These are phyloP conservation scores for Nebria ingens DNA, from an alignment of 1,140 invertebrate genomes.

Conservation along the genomic window DNA sequence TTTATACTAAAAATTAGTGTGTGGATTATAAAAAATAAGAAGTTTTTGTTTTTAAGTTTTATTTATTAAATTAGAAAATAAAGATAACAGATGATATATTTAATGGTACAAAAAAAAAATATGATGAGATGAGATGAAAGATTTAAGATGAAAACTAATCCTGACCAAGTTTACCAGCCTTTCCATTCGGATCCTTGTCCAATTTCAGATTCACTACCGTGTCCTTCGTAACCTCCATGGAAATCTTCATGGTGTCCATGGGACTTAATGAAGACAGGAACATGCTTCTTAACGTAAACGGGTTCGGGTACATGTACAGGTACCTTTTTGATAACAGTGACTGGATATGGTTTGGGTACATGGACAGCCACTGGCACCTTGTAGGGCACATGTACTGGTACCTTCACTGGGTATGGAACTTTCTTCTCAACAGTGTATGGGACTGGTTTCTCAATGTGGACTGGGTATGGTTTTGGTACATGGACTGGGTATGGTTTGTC, in stretches of 20 bases:
- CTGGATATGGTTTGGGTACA: conserved; percentile 3
- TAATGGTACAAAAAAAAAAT: not conserved
- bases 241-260: conserved; percentile 19
- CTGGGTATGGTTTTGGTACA: conserved; percentile 13
- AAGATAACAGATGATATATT: not conserved
- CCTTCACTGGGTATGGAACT: not conserved
- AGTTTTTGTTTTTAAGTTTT: not conserved
- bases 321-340: not conserved
- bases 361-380: conserved; percentile 21
- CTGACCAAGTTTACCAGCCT: conserved; percentile 15
- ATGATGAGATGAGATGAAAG: not conserved
- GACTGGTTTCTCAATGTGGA: conserved; percentile 15
- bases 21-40: too few species aligned
- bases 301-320: not conserved
- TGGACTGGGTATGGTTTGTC: too few species aligned
- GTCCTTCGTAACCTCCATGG: conserved; percentile 15
- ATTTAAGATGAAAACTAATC: too few species aligned
- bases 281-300: not conserved
- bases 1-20: too few species aligned
- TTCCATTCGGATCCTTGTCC: too few species aligned
- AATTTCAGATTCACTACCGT: conserved; percentile 18
- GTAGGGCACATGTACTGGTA: conserved; percentile 18
- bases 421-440: not conserved
- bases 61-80: not conserved
- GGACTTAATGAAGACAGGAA: conserved; percentile 12